Evolutionary conservation across 2,888 invertebrate species (phyloP).

Genomic region (Clistopyga incitator): DNA sequence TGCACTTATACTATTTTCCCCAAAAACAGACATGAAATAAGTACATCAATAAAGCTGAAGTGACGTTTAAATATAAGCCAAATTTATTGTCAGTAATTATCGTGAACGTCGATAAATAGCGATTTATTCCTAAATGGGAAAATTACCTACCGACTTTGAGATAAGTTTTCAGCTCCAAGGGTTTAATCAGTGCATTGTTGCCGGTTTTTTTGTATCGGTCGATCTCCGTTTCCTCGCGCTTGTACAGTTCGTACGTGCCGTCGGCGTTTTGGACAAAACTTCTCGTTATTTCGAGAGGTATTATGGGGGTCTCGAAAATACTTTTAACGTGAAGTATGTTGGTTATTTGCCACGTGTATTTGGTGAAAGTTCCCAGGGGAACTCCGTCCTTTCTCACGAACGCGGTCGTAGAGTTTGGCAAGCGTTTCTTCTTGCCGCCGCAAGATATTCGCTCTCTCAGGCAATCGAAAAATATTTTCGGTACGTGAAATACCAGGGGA

Average conservation of each 20-base stretch:
- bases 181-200: slow-evolving; percentile 85
- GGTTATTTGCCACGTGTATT: slow-evolving; percentile 90
- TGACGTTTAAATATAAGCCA: no score
- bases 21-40: no score
- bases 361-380: slow-evolving; percentile 88
- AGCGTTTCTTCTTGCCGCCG: slow-evolving; percentile 87
- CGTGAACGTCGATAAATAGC: no score
- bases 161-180: slow-evolving; percentile 87
- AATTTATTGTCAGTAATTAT: no score
- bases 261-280: slow-evolving; percentile 88
- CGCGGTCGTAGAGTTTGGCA: slow-evolving; percentile 88
- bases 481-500: slow-evolving; percentile 89
- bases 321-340: slow-evolving; percentile 90
- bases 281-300: slow-evolving; percentile 87
- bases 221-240: slow-evolving; percentile 82
- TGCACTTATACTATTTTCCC: no score
- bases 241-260: slow-evolving; percentile 86
- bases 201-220: slow-evolving; percentile 82
- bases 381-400: slow-evolving; percentile 87
- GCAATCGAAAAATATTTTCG: slow-evolving; percentile 90
- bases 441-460: slow-evolving; percentile 89
- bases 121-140: no score
- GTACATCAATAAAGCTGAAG: no score
- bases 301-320: slow-evolving; percentile 89
- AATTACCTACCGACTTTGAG: slow-evolving; percentile 87